A percentile compares a stretch with the other conserved stretches of the same genome.
phyloP scores from a whole-genome alignment of 2,113 vertebrate genomes.

The Glareola pratincola region DNA sequence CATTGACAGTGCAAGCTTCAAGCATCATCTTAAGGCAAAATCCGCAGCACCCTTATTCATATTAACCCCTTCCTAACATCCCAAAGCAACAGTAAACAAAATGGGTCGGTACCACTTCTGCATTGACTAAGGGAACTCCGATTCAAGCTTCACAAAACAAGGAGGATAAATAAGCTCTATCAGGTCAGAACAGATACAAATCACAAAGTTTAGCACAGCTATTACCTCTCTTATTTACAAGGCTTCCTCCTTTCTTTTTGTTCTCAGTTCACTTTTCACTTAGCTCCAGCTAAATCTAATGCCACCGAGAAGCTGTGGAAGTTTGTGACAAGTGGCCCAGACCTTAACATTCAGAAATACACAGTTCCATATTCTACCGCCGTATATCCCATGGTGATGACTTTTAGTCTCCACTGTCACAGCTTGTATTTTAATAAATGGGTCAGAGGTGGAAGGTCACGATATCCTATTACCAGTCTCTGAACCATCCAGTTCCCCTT shows the following conservation, averaged over 20 bases:
- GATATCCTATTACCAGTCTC: neutral
- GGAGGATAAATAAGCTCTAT: neutral
- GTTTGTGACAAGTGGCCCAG: neutral
- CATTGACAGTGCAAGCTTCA: neutral
- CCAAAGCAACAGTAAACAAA: neutral
- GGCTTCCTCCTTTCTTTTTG: neutral
- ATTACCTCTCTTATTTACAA: neutral
- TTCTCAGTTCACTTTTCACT: neutral
- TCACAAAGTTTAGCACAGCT: neutral
- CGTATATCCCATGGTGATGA: neutral
- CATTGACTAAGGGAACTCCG: neutral
- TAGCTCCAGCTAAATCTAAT: neutral
- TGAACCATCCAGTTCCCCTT: neutral
- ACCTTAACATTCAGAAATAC: neutral
- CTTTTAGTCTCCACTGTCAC: neutral
- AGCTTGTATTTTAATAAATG: neutral
- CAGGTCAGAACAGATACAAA: neutral
- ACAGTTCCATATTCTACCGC: neutral
- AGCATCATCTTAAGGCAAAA: neutral
- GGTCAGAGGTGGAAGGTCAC: constrained; percentile 23
- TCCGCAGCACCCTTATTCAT: neutral
- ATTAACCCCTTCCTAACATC: neutral
- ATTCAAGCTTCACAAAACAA: neutral
- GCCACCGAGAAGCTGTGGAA: neutral
- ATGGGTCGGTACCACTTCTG: neutral